Base-by-base conservation (phyloP, 2,113 vertebrate species). In the Bos indicus region DNA sequence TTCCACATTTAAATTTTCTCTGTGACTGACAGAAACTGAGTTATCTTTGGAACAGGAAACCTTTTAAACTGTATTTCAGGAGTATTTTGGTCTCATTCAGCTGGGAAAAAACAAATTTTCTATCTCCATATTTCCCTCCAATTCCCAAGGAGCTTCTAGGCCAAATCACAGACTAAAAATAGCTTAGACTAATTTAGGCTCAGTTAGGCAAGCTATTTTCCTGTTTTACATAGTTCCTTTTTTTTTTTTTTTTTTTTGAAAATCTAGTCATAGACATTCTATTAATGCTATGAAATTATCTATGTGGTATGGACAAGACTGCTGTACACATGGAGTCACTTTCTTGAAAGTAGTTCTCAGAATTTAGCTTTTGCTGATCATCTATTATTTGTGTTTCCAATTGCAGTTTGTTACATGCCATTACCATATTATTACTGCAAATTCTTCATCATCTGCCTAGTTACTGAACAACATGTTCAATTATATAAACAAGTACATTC, bases 121-220 rank as follows among this genome's bases (percentile, higher is more conserved):
- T 97, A 67, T 94, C 81, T 96, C 85, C 33, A 93, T 96, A 92
- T 88, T 98, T 98, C 84, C 94, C 95, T 97, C 84, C 40, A 95
- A 96, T 94, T 98, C 98, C 97, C 98, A 90, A 56, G 96, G 93
- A 97, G 26, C 93, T 90, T 88, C 85, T 92, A 92, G 91, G 67
- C 96, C 88, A 94, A 97, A 91, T 97, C 97, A 97, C 96, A 98
- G 95, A 85, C 95, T 97, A 92, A 98, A 98, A 97, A 97, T 98
- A 98, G 87, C 83, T 54, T 81, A 83, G 94, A 94, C 97, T 95
- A 96, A 97, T 96, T 98, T 98, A 93, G 95, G n/a, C 46, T 94
- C 94, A 33, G 90, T 88, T 81, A 92, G 90, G 83, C 86, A 95
- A 86, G 90, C 93, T 86, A 52, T 97, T 98, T 80, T 94, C 91